These are phyloP conservation scores for Zaprionus taronus DNA, from an alignment of 1,140 invertebrate genomes.

Conservation along the genomic window DNA sequence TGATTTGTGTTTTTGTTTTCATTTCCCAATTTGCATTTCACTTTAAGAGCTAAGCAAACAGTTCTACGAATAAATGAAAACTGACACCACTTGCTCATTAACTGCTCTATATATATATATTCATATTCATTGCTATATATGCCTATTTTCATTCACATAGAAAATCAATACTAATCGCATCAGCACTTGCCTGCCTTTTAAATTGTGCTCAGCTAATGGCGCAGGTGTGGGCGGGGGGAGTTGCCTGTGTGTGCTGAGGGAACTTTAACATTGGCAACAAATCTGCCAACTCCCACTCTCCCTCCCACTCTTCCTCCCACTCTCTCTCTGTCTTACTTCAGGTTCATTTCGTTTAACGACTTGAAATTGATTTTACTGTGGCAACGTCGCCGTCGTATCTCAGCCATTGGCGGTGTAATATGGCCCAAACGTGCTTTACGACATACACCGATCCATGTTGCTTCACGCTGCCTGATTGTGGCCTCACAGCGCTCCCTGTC, in stretches of 20 bases:
- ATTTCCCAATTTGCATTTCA: constrained; percentile 62
- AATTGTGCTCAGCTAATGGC: constrained; percentile 59
- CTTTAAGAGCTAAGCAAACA: constrained; percentile 15
- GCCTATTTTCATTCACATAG: constrained; percentile 45
- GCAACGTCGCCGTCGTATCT: constrained; percentile 55
- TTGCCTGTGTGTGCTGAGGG: constrained; percentile 3
- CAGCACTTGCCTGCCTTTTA: constrained; percentile 60
- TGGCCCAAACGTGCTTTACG: constrained; percentile 78
- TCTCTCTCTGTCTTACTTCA: constrained; percentile 22
- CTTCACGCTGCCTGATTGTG: constrained; percentile 23
- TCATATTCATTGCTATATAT: constrained; percentile 51
- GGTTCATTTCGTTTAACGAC: constrained; percentile 84
- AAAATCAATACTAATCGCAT: constrained; percentile 81
- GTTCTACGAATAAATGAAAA: neutral
- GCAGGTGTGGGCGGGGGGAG: too few species aligned
- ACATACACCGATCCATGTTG: constrained; percentile 55
- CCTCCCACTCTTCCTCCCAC: neutral
- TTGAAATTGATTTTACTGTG: constrained; percentile 83
- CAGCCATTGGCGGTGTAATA: constrained; percentile 60
- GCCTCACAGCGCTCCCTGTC: constrained; percentile 10
- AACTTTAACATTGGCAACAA: constrained; percentile 49
- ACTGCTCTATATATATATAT: constrained; percentile 6
- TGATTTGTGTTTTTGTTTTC: constrained; percentile 72
- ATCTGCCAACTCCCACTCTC: constrained; percentile 22
- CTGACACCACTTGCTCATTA: constrained; percentile 4